Percentiles rank a stretch among this genome's conserved stretches.
Conservation (phyloP, 1,140 invertebrate genomes). For the Cyphomyrmex costatus region DNA sequence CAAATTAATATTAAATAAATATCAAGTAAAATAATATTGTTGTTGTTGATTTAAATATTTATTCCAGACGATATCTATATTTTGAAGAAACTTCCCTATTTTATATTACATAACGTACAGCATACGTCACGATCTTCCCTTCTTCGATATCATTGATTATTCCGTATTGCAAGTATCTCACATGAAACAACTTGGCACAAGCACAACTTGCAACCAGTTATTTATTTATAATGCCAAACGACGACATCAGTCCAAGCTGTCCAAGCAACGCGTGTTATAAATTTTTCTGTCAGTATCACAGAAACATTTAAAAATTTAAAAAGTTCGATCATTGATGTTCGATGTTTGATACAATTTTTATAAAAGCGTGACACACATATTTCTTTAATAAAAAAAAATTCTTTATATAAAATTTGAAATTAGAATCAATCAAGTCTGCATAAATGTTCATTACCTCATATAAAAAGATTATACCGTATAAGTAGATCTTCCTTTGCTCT, state of each 20-base stretch:
- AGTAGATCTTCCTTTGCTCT: background rate
- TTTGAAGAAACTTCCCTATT: background rate
- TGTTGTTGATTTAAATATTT: background rate
- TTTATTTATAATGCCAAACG: conserved; percentile 35
- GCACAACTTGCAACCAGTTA: background rate
- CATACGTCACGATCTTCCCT: background rate
- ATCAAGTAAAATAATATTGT: background rate
- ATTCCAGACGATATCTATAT: background rate
- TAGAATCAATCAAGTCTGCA: background rate
- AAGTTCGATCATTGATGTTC: background rate
- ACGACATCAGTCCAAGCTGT: background rate
- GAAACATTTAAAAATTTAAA: background rate
- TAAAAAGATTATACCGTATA: background rate
- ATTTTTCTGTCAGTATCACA: conserved; percentile 6
- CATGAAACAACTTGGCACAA: conserved; percentile 17
- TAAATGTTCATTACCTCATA: background rate
- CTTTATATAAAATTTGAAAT: background rate
- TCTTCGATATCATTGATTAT: conserved; percentile 46
- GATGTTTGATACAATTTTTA: background rate
- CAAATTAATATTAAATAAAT: background rate
- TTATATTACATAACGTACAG: background rate
- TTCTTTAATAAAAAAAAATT: background rate
- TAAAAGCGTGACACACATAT: background rate
- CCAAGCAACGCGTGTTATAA: background rate
- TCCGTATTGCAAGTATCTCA: conserved; percentile 31